Evolutionary conservation across 2,888 invertebrate genomes (phyloP), one percentile per base, ranked within the genome.

Genomic region (Agrochola lychnidis): DNA sequence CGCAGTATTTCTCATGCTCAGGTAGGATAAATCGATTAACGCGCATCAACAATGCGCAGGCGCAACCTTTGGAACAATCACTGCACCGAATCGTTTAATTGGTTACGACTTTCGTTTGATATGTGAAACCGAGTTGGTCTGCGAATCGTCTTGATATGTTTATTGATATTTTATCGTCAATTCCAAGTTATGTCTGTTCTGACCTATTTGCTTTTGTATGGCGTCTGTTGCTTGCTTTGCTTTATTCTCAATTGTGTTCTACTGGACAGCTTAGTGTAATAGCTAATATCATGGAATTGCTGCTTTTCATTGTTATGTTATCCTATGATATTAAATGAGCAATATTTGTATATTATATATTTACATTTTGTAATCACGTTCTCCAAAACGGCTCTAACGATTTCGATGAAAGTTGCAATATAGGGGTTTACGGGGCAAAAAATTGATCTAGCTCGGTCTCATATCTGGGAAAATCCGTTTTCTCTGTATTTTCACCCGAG

Each of bases 61-160:
- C 73, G 80, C 69, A 74, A 67, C 70, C 82, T 82, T 87, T 80
- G 78, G 19, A 82, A 69, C 76, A 82, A 71, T 78, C 75, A 81
- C 76, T 89, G 81, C 71, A 89, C 73, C 72, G 81, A 81, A 79
- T 79, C 74, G 67, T 79, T 78, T 79, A 76, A 78, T 81, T 85
- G 76, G 83, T 86, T 89, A 84, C 87, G 86, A 86, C 82, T 82
- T 83, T 83, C 84, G 87, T 91, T 91, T 92, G 89, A 90, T 87
- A 88, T 84, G 80, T 82, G 83, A 85, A 86, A 74, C 85, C 77
- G 80, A 77, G 67, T 78, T 78, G 73, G 78, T 84, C 83, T 89
- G 89, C 85, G 66, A 86, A 89, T 87, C 82, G 83, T 89, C 87
- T 87, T 81, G 78, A 80, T 45, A 79, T 81, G 79, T 87, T 90